Conservation (phyloP, 2,113 vertebrate genomes). For the Rallus limicola region DNA sequence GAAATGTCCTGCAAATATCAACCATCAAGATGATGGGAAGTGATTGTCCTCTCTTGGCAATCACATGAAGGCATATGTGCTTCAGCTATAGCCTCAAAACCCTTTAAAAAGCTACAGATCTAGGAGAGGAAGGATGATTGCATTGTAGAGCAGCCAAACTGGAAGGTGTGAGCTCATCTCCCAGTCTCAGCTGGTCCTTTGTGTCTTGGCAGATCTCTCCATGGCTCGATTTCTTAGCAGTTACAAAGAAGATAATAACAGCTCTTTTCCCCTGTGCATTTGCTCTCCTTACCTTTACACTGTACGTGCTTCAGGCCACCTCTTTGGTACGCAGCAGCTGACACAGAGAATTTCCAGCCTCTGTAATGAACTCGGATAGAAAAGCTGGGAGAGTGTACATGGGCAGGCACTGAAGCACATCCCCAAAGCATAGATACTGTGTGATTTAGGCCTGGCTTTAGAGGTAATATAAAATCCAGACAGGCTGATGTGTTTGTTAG, state of each 20-base stretch:
- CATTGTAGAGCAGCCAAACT: not conserved
- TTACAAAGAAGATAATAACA: not conserved
- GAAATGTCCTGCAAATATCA: not conserved
- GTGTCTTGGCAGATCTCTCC: not conserved
- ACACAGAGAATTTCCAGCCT: not conserved
- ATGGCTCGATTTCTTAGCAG: not conserved
- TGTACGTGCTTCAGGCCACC: not conserved
- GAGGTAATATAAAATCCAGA: not conserved
- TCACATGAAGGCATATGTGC: not conserved
- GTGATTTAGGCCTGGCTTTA: not conserved
- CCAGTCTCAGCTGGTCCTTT: not conserved
- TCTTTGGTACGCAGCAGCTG: not conserved
- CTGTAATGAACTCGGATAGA: not conserved
- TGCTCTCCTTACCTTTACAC: not conserved
- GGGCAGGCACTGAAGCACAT: not conserved
- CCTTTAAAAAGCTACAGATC: not conserved
- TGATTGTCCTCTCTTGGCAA: not conserved
- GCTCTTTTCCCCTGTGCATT: not conserved
- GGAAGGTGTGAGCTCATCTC: slow-evolving; percentile 8
- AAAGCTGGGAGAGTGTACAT: not conserved
- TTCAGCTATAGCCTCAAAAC: not conserved
- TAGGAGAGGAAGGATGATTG: not conserved
- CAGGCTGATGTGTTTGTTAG: not conserved
- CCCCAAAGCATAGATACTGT: not conserved
- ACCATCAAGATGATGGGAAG: not conserved